A percentile compares a stretch with the other conserved stretches of the same genome.
Evolutionary conservation across 2,113 vertebrate genomes (phyloP).

Genomic region (Marmota monax): DNA sequence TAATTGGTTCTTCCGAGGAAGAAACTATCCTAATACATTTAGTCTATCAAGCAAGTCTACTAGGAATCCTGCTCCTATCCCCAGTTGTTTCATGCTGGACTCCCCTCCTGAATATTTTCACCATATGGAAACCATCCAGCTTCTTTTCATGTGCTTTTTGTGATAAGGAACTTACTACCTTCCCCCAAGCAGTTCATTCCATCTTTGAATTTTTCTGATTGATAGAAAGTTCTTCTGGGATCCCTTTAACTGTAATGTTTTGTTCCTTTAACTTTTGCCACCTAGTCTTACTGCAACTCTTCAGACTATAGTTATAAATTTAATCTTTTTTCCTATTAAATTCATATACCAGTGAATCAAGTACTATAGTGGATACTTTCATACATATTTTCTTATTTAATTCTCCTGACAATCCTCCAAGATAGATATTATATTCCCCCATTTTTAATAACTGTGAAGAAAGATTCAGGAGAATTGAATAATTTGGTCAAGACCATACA

Average conservation of each 20-base stretch:
- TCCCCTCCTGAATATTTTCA: constrained; percentile 46
- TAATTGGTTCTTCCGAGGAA: constrained; percentile 21
- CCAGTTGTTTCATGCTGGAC: not conserved
- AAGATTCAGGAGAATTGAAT: not conserved
- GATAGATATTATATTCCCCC: not conserved
- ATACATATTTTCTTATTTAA: constrained; percentile 44
- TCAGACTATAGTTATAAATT: constrained; percentile 24
- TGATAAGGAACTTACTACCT: not conserved
- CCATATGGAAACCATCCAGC: not conserved
- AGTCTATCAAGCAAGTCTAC: not conserved
- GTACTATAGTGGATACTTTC: not conserved
- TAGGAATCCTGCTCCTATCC: not conserved
- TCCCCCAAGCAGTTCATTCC: not conserved
- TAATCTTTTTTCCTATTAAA: constrained; percentile 37
- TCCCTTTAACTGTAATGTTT: constrained; percentile 37
- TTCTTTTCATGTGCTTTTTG: constrained; percentile 35
- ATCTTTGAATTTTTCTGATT: constrained; percentile 45
- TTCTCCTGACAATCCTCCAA: not conserved
- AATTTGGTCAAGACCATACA: constrained; percentile 19
- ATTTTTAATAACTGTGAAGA: constrained; percentile 43
- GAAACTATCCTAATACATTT: not conserved
- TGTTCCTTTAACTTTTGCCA: constrained; percentile 25
- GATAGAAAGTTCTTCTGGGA: not conserved
- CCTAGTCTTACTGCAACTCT: constrained; percentile 36
- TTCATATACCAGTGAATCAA: constrained; percentile 23